These are phyloP conservation scores for Papilio glaucus DNA, from an alignment of 1,140 invertebrate genomes.

Conservation along the genomic window DNA sequence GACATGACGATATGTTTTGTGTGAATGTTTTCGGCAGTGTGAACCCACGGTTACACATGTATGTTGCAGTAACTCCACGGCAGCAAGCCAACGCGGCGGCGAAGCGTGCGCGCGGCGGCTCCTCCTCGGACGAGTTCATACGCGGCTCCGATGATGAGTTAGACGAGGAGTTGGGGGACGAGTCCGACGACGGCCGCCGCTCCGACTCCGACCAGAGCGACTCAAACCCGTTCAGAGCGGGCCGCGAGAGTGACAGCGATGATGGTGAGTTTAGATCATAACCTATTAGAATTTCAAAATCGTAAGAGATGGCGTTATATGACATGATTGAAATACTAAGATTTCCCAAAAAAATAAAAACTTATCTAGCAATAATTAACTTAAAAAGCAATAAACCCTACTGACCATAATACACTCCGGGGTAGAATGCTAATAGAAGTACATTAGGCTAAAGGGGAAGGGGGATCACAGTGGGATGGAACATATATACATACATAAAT, in stretches of 20 bases:
- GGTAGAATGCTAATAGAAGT: too few relatives aligned
- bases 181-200: constrained; percentile 84
- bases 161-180: constrained; percentile 84
- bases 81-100: constrained; percentile 88
- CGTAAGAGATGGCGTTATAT: background rate
- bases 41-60: background rate
- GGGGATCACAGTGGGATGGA: too few relatives aligned
- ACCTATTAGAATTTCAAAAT: background rate
- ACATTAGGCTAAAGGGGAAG: too few relatives aligned
- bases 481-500: too few relatives aligned
- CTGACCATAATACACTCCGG: too few relatives aligned
- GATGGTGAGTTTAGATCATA: constrained; percentile 62
- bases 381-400: too few relatives aligned
- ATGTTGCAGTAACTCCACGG: constrained; percentile 80
- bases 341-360: background rate
- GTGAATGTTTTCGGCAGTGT: too few relatives aligned
- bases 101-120: constrained; percentile 87
- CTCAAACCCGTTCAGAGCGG: constrained; percentile 95
- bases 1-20: too few relatives aligned
- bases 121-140: constrained; percentile 85
- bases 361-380: background rate
- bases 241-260: constrained; percentile 89
- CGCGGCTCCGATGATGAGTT: constrained; percentile 78
- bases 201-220: constrained; percentile 91
- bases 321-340: background rate